These are phyloP conservation scores for Melanotus villosus DNA, from an alignment of 2,888 invertebrate species.

Conservation along the genomic window DNA sequence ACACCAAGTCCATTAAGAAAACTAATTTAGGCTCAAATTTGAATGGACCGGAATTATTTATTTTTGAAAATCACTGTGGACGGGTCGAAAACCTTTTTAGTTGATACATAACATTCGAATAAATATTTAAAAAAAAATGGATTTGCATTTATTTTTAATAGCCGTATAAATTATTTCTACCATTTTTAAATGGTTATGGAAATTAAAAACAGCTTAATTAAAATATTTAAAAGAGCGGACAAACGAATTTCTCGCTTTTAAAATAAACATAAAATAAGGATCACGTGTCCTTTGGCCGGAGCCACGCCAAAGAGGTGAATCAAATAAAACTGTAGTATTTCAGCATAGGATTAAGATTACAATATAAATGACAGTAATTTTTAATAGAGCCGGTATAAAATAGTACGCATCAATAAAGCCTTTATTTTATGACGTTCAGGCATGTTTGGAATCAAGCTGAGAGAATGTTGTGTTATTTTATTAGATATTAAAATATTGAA, in stretches of 20 bases:
- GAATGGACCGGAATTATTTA: background rate
- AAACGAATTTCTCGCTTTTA: background rate
- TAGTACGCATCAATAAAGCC: slow-evolving; percentile 58
- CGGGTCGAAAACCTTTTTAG: slow-evolving; percentile 2
- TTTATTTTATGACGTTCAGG: slow-evolving; percentile 58
- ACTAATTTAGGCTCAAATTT: background rate
- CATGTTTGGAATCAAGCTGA: slow-evolving; percentile 63
- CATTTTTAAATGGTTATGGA: slow-evolving; percentile 9
- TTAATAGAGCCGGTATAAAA: slow-evolving; percentile 56
- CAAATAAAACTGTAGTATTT: slow-evolving; percentile 3
- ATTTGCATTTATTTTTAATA: slow-evolving; percentile 20
- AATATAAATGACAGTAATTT: slow-evolving; percentile 48
- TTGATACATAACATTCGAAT: background rate
- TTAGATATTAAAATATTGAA: slow-evolving; percentile 66
- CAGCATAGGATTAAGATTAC: slow-evolving; percentile 11
- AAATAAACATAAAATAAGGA: background rate
- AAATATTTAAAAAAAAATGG: slow-evolving; percentile 6
- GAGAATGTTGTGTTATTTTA: slow-evolving; percentile 63
- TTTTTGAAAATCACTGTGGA: too few species aligned
- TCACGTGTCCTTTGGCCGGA: background rate
- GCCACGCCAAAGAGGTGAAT: too few species aligned
- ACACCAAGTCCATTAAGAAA: background rate
- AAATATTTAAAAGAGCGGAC: slow-evolving; percentile 7
- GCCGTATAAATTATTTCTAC: slow-evolving; percentile 1
- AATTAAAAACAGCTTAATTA: slow-evolving; percentile 1